These are phyloP conservation scores for Tholera decimalis DNA, from an alignment of 2,888 invertebrate species.

Conservation along the genomic window DNA sequence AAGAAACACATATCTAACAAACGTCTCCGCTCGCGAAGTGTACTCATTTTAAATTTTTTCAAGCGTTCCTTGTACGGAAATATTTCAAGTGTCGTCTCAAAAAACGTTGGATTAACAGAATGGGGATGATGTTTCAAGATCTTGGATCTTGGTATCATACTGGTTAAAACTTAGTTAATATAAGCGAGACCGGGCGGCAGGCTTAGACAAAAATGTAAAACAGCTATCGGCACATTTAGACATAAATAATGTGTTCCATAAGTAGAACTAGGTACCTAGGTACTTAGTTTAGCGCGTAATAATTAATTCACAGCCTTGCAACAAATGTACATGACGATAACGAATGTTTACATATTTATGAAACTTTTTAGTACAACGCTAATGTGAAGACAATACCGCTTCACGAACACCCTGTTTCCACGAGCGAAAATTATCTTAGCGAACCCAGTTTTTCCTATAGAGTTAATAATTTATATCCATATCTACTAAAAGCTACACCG, in stretches of 20 bases:
- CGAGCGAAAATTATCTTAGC: slow-evolving; percentile 7
- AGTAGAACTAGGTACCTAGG: slow-evolving; percentile 15
- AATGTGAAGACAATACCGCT: not conserved
- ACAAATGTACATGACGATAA: slow-evolving; percentile 50
- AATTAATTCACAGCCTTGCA: slow-evolving; percentile 43
- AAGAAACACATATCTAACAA: no score
- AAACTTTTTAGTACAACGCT: slow-evolving; percentile 21
- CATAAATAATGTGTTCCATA: slow-evolving; percentile 24
- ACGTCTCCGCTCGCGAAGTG: no score
- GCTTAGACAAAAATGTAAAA: slow-evolving; percentile 4
- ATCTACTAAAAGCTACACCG: not conserved
- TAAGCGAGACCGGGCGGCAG: not conserved
- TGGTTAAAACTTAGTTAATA: not conserved
- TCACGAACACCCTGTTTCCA: not conserved
- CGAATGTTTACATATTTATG: slow-evolving; percentile 39
- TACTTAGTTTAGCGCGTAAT: slow-evolving; percentile 23
- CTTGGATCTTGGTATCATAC: not conserved
- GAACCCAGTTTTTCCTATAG: not conserved
- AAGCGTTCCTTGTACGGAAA: no score
- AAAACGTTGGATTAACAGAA: not conserved
- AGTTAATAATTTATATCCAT: not conserved
- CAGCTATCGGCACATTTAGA: slow-evolving; percentile 6
- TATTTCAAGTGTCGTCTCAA: not conserved
- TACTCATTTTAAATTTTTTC: no score
- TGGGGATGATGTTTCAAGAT: not conserved